phyloP scores from a whole-genome alignment of 1,140 invertebrate genomes.

The Cherax destructor region DNA sequence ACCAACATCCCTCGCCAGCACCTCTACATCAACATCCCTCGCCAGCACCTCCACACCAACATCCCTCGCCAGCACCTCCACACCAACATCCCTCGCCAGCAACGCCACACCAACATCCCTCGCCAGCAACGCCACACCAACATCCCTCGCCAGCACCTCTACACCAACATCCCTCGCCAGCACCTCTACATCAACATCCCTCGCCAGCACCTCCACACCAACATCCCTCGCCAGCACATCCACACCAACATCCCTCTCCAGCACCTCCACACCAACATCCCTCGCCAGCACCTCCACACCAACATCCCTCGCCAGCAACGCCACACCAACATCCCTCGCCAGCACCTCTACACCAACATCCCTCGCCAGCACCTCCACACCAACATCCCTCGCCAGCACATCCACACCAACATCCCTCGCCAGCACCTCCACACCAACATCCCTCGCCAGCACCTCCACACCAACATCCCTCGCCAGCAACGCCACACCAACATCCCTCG shows the following conservation, averaged over 20 bases:
- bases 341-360: background rate
- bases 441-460: background rate
- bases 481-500: background rate
- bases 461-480: background rate
- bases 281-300: too few relatives aligned
- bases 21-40: background rate
- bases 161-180: background rate
- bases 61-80: background rate
- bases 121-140: background rate
- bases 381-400: background rate
- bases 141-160: background rate
- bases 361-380: conserved; percentile 7
- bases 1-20: background rate
- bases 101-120: background rate
- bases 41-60: background rate
- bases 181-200: too few relatives aligned
- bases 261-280: background rate
- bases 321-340: background rate
- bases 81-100: too few relatives aligned
- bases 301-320: background rate
- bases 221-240: background rate
- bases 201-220: background rate
- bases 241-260: background rate
- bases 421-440: too few relatives aligned
- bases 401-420: background rate